Conservation (phyloP, 2,888 invertebrate species). For the Glyphotaelius pellucidus region DNA sequence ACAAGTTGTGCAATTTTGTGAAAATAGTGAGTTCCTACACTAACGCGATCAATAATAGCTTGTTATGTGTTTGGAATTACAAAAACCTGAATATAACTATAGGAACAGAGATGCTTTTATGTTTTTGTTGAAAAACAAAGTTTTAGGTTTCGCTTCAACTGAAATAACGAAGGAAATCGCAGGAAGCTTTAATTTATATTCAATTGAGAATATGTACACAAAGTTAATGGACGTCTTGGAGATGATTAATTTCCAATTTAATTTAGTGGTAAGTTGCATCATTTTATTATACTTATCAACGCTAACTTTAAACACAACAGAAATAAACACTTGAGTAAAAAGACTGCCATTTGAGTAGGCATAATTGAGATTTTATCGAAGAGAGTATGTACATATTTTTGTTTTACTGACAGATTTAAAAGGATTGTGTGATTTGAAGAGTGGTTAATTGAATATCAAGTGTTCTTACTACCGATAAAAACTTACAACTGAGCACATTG, state of each 20-base stretch:
- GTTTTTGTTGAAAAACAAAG: not conserved
- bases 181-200: not conserved
- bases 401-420: too few species aligned
- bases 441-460: too few species aligned
- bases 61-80: not conserved
- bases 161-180: not conserved
- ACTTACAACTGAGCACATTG: too few species aligned
- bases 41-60: not conserved
- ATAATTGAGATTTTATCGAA: too few species aligned
- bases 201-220: not conserved
- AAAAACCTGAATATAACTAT: too few species aligned
- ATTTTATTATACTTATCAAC: not conserved
- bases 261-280: not conserved
- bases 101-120: not conserved
- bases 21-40: not conserved
- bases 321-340: too few species aligned
- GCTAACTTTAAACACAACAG: not conserved
- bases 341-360: too few species aligned
- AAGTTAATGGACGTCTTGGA: not conserved
- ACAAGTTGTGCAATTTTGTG: not conserved
- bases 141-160: not conserved
- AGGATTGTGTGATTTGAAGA: too few species aligned
- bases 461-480: too few species aligned
- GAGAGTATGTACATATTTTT: too few species aligned
- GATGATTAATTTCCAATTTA: not conserved